Conservation (phyloP, 2,888 invertebrate species). For the Galeopsomyia nigrocyanea region DNA sequence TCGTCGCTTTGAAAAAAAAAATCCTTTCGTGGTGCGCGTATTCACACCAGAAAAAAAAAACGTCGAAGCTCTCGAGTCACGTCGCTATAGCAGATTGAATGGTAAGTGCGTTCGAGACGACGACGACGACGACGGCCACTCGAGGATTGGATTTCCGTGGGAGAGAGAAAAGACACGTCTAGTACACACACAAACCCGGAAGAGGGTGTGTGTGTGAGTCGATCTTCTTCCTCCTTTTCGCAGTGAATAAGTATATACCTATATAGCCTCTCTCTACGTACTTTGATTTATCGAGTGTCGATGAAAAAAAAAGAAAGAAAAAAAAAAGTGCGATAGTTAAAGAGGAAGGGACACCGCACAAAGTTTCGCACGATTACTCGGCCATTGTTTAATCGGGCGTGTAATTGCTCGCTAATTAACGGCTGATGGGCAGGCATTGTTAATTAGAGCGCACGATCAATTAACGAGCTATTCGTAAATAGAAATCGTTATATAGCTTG, state of each 20-base stretch:
- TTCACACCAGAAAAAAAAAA: neutral
- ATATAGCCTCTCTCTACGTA: neutral
- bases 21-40: neutral
- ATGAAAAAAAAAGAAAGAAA: too few relatives aligned
- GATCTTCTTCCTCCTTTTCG: neutral
- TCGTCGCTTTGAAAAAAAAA: too few relatives aligned
- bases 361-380: too few relatives aligned
- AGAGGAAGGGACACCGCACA: too few relatives aligned
- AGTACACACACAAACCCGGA: neutral
- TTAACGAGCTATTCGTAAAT: too few relatives aligned
- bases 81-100: neutral
- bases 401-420: too few relatives aligned
- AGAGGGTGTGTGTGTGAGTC: neutral
- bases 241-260: neutral
- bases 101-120: too few relatives aligned
- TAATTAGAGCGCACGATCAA: too few relatives aligned
- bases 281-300: constrained; percentile 8
- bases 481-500: too few relatives aligned
- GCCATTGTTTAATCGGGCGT: too few relatives aligned
- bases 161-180: neutral
- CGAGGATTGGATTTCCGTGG: constrained; percentile 36
- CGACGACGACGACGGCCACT: neutral
- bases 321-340: too few relatives aligned
- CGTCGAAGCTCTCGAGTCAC: neutral
- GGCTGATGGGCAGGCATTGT: too few relatives aligned